phyloP scores from a whole-genome alignment of 2,113 vertebrate genomes.

The Rhabdomys dilectus region DNA sequence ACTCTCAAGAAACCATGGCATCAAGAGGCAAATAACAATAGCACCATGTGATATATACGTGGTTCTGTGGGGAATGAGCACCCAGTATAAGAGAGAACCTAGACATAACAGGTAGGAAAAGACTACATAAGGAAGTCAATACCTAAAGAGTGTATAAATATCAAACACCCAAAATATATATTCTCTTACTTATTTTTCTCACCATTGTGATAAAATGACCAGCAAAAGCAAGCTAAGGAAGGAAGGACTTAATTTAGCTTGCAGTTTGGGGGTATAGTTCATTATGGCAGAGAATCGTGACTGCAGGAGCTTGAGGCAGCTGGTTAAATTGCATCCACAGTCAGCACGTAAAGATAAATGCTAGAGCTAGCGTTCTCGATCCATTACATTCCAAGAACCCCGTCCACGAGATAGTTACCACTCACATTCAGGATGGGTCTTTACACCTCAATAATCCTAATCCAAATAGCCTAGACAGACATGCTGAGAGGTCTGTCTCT shows the following conservation, averaged over 20 bases:
- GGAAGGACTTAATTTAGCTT: not conserved
- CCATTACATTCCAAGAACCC: not conserved
- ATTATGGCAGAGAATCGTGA: not conserved
- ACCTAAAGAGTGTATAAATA: not conserved
- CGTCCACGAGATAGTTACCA: not conserved
- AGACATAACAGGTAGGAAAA: not conserved
- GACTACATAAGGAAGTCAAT: not conserved
- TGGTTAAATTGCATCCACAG: not conserved
- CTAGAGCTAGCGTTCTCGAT: not conserved
- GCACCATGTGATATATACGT: not conserved
- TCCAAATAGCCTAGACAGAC: not conserved
- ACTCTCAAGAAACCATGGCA: not conserved
- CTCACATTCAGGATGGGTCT: not conserved
- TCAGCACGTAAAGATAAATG: not conserved
- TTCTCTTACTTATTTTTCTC: not conserved
- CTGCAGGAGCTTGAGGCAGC: not conserved
- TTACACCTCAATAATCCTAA: not conserved
- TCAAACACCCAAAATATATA: not conserved
- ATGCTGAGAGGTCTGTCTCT: not conserved
- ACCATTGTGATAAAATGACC: not conserved
- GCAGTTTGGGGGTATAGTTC: no score
- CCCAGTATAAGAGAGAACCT: not conserved
- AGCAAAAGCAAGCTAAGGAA: not conserved
- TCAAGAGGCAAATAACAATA: no score
- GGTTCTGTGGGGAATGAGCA: not conserved